A percentile compares a stretch with the other conserved stretches of the same genome.
Evolutionary conservation across 2,113 vertebrate genomes (phyloP).

Genomic region (Syngnathoides biaculeatus): DNA sequence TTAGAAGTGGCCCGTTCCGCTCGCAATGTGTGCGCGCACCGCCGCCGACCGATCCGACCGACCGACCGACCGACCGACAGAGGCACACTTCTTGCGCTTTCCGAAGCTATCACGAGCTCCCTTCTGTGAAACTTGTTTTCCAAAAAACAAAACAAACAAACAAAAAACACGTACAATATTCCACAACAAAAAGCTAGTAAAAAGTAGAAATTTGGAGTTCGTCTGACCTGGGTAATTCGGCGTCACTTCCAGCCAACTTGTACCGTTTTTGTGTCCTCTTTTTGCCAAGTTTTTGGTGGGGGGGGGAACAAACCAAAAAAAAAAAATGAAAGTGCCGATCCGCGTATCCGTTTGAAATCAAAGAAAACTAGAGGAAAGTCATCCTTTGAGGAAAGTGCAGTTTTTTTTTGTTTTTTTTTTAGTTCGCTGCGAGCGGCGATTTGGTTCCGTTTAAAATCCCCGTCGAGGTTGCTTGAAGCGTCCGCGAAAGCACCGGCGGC

Average conservation of each 20-base stretch:
- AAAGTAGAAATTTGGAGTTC: not conserved
- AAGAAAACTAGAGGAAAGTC: constrained; percentile 30
- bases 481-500: constrained; percentile 15
- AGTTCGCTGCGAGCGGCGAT: not conserved
- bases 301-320: constrained; percentile 34
- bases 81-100: not conserved
- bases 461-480: constrained; percentile 14
- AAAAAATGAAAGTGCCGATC: constrained; percentile 56
- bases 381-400: constrained; percentile 33
- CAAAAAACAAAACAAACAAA: not conserved
- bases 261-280: constrained; percentile 44
- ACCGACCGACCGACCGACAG: no score
- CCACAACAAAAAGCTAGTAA: constrained; percentile 6
- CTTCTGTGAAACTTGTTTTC: not conserved
- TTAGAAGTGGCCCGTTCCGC: constrained; percentile 66
- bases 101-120: not conserved
- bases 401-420: no score
- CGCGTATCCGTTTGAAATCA: constrained; percentile 63
- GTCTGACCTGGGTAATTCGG: constrained; percentile 62
- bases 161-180: not conserved
- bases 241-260: constrained; percentile 45
- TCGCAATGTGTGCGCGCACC: constrained; percentile 36
- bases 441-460: not conserved
- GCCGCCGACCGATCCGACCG: no score
- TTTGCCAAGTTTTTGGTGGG: constrained; percentile 58